Evolutionary conservation across 2,888 invertebrate species (phyloP).

Genomic region (Rhogogaster chlorosoma): DNA sequence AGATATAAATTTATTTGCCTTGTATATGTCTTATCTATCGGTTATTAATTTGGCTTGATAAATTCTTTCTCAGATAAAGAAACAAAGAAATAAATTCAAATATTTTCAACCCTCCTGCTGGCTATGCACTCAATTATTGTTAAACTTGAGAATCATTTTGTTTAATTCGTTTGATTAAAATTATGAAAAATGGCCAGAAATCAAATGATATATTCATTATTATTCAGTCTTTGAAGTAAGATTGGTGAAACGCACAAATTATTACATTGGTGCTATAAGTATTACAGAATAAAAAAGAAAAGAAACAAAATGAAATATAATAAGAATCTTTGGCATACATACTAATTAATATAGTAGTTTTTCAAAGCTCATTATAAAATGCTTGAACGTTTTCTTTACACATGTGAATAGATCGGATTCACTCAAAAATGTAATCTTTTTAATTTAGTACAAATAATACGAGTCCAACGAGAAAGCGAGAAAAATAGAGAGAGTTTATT

Average conservation of each 20-base stretch:
- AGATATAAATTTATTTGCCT: conserved; percentile 13
- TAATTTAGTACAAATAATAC: conserved; percentile 45
- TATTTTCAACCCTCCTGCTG: not conserved
- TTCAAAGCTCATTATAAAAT: not conserved
- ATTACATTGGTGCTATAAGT: conserved; percentile 42
- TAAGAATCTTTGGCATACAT: conserved; percentile 20
- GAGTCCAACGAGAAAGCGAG: conserved; percentile 17
- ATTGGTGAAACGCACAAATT: conserved; percentile 20
- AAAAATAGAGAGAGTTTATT: conserved; percentile 14
- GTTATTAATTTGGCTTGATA: not conserved
- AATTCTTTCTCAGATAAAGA: not conserved
- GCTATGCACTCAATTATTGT: not conserved
- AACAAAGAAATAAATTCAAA: not conserved
- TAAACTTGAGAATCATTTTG: no score
- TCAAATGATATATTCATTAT: conserved; percentile 6
- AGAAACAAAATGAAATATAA: not conserved
- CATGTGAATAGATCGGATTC: not conserved
- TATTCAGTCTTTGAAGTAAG: not conserved
- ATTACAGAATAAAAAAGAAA: not conserved
- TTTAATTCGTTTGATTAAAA: not conserved
- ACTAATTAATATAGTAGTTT: conserved; percentile 1
- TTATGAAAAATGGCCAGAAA: not conserved
- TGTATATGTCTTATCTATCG: not conserved
- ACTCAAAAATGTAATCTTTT: conserved; percentile 26
- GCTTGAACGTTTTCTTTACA: not conserved